These are phyloP conservation scores for Trachelipus rathkii DNA, from an alignment of 1,140 invertebrate species.

Conservation along the genomic window DNA sequence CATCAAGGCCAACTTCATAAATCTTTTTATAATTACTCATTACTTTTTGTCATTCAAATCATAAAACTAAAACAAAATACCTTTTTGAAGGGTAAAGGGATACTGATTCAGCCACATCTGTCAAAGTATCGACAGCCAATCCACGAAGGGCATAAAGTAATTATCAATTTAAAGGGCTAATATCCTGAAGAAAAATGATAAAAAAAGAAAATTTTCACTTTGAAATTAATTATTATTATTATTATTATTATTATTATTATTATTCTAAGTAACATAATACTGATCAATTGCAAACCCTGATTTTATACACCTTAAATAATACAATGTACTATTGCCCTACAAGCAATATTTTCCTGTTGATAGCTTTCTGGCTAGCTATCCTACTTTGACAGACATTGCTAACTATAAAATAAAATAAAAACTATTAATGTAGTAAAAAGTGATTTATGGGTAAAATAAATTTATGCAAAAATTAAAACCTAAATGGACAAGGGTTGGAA, in stretches of 20 bases:
- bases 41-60: too few relatives aligned
- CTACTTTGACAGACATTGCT: conserved; percentile 9
- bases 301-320: not conserved
- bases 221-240: too few relatives aligned
- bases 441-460: too few relatives aligned
- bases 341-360: not conserved
- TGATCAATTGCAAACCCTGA: too few relatives aligned
- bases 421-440: too few relatives aligned
- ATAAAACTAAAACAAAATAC: not conserved
- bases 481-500: too few relatives aligned
- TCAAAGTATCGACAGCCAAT: conserved; percentile 4
- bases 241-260: too few relatives aligned
- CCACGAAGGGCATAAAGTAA: not conserved
- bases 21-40: too few relatives aligned
- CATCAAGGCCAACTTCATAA: too few relatives aligned
- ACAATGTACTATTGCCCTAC: not conserved
- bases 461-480: too few relatives aligned
- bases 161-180: conserved; percentile 2
- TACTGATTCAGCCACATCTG: conserved; percentile 11
- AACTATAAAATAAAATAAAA: not conserved
- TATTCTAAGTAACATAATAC: too few relatives aligned
- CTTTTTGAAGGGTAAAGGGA: conserved; percentile 7
- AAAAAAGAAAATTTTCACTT: not conserved
- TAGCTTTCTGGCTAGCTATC: not conserved
- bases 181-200: not conserved